phyloP scores from a whole-genome alignment of 2,797 vertebrate species.

The Pelochelys cantorii region DNA sequence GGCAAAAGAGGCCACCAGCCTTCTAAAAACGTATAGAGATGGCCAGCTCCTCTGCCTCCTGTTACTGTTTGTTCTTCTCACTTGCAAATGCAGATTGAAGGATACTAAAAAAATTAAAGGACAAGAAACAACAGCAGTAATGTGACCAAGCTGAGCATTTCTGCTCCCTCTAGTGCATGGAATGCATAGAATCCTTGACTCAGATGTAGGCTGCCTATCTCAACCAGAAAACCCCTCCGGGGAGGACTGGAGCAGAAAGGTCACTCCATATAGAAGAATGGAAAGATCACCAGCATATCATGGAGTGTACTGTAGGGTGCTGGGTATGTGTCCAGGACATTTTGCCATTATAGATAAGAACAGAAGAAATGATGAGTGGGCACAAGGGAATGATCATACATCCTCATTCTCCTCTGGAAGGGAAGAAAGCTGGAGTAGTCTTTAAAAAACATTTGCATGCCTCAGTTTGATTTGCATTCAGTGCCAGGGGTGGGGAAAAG shows the following conservation, averaged over 20 bases:
- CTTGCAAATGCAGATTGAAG: not conserved
- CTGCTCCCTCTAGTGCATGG: not conserved
- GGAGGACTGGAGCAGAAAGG: not conserved
- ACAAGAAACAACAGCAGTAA: not conserved
- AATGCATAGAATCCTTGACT: not conserved
- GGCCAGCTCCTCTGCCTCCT: not conserved
- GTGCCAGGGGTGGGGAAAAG: not conserved
- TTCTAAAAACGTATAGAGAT: not conserved
- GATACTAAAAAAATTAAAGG: not conserved
- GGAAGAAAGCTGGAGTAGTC: not conserved
- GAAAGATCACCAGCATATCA: not conserved
- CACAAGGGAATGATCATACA: not conserved
- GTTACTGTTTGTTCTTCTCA: not conserved
- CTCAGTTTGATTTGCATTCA: not conserved
- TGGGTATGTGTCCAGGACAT: not conserved
- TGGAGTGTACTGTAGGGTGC: not conserved
- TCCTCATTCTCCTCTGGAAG: not conserved
- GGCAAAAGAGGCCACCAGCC: not conserved
- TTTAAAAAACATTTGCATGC: not conserved
- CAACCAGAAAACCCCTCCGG: not conserved
- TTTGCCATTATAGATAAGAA: rapidly evolving
- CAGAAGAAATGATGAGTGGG: rapidly evolving
- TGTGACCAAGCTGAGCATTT: not conserved
- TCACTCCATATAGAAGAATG: not conserved
- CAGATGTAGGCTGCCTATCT: not conserved